Conservation (phyloP, 2,113 vertebrate species). For the Ictidomys tridecemlineatus region DNA sequence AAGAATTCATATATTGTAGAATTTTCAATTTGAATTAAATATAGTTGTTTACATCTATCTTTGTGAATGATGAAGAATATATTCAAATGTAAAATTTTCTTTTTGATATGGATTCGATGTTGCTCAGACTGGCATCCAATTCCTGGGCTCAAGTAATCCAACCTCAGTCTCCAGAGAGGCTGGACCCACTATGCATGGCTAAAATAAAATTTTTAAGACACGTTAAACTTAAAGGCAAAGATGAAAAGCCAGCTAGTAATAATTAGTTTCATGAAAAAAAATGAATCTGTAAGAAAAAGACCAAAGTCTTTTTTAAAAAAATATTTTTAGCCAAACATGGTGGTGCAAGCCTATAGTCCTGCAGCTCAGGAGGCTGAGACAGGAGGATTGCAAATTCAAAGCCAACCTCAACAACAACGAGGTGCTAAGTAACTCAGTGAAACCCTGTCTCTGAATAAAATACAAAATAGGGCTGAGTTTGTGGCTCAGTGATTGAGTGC, state of each 20-base stretch:
- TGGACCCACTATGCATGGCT: no score
- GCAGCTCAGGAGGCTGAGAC: no score
- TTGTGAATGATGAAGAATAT: neutral
- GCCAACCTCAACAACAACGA: no score
- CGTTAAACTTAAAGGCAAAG: neutral
- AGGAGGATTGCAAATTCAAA: no score
- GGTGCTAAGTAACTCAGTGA: no score
- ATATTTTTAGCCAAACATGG: no score
- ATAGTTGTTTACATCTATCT: neutral
- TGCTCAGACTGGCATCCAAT: neutral
- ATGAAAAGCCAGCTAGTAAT: neutral
- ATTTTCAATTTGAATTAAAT: constrained; percentile 15
- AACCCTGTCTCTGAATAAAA: no score
- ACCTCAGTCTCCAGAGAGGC: neutral
- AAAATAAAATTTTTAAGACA: neutral
- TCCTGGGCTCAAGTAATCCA: neutral
- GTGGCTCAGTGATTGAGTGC: no score
- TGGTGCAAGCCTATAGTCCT: no score
- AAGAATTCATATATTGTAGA: neutral
- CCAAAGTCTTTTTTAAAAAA: no score
- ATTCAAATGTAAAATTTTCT: neutral
- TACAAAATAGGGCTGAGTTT: no score
- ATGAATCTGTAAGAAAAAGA: neutral
- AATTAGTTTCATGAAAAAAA: neutral
- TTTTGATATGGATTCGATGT: neutral